Base-by-base conservation (phyloP, 2,797 vertebrate genomes). In the Aeoliscus strigatus region DNA sequence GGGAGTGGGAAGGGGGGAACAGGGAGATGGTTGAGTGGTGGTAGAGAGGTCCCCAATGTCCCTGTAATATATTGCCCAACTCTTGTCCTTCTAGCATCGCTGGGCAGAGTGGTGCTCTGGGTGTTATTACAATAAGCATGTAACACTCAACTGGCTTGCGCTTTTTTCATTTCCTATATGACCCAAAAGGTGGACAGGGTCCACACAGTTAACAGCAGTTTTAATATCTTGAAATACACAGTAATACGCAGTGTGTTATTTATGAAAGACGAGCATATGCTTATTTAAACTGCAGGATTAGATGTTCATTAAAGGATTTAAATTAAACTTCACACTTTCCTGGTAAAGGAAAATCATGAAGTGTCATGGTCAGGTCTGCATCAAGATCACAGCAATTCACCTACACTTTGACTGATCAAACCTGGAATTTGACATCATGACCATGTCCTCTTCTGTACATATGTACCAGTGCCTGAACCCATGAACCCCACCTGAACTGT, bases 1-100 rank as follows among this genome's bases (percentile, higher is more conserved):
- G 77, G 69, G 60, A 58, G 51, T 2, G 35, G 47, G 66, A 39
- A 56, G 52, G 54, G 37, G 33, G 31, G 47, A 54, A 43, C 18
- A 13, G 59, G 51, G 32, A 65, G 64, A 73, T 43, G 40, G 46
- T 52, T 34, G 60, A 24, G 38, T n/a, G 26, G 35, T 8, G 39
- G 46, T 18, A 24, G 26, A 7, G 8, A 28, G 45, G 54, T 25
- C 29, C 11, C 28, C 45, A 39, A 46, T 73, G 77, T 73, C 79
- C 79, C 80, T 77, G 77, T 57, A n/a, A 77, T 86, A 84, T 84
- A 83, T 81, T 70, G 68, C 75, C 58, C 40, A 28, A 51, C 66
- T 55, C 49, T 61, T 9, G 69, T 77, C 76, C 75, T 80, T 77
- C 69, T 60, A 70, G 75, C 77, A 66, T 71, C 70, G 57, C 51